Base-by-base conservation (phyloP, 2,113 vertebrate genomes). In the Prietella phreatophila region DNA sequence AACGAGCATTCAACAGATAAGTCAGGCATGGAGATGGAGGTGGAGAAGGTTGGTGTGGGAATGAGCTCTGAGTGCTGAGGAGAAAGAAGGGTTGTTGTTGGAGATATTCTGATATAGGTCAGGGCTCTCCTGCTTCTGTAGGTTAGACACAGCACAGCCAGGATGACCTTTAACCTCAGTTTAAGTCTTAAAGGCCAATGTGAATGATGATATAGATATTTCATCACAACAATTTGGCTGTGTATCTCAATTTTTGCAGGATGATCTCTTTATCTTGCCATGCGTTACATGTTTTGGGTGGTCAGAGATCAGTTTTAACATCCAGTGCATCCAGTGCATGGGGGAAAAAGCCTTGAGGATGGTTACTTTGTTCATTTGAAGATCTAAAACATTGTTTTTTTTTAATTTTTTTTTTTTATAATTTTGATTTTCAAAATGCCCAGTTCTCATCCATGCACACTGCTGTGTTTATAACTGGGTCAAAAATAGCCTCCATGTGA, bases 1-100 rank as follows among this genome's bases (percentile, higher is more conserved):
- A 97, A 96, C 95, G 93, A 92, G 83, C 85, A 92, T 95, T 94
- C 92, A 82, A 69, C 93, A 94, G 97, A 97, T 96, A 96, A 75
- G 92, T 88, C 88, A 85, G 85, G 89, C 91, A 50, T 5, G 30
- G 73, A 42, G 81, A 60, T 61, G 47, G 58, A 65, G 56, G 86
- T 79, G 91, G 55, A 88, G 83, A 67, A 87, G 27, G 94, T 91
- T 5, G 2, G 30, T 82, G 56, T 42, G 13, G 56, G 30, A 82
- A 82, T 56, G 53, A 81, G 15, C 9, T 4, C 80, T 39, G 56
- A 60, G 80, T 39, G 33, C 19, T 39, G 71, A 20, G 7, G 42
- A 47, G 82, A 53, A 88, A 95, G 95, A 27, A 20, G 30, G 19
- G 94, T 95, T 94, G 91, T 89, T 36, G 13, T 61, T 91, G 88